These are phyloP conservation scores for Seira musarum DNA, from an alignment of 2,888 invertebrate genomes.

Conservation along the genomic window DNA sequence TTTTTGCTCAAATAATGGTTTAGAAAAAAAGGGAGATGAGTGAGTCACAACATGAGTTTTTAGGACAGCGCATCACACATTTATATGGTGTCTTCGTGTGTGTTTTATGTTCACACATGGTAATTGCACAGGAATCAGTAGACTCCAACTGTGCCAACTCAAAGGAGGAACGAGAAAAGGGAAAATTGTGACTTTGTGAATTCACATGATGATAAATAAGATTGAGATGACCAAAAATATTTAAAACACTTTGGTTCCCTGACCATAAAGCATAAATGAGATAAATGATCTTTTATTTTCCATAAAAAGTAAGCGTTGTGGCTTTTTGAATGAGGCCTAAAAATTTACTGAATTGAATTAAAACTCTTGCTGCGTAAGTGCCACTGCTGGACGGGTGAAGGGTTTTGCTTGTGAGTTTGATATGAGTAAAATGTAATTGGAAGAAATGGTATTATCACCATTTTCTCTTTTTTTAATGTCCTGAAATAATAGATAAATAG, in stretches of 20 bases:
- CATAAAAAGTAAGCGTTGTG: not conserved
- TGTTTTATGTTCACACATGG: constrained; percentile 37
- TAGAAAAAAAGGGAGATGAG: constrained; percentile 20
- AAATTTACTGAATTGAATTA: too few species aligned
- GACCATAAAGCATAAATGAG: not conserved
- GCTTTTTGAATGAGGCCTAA: too few species aligned
- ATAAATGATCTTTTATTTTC: not conserved
- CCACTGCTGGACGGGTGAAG: too few species aligned
- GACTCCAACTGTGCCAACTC: constrained; percentile 31
- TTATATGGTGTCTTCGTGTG: constrained; percentile 16
- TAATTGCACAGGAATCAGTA: constrained; percentile 27
- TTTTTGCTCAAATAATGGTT: not conserved
- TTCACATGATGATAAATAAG: too few species aligned
- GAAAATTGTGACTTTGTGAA: too few species aligned
- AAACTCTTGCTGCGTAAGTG: too few species aligned
- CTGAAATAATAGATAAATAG: too few species aligned
- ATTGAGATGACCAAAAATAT: not conserved
- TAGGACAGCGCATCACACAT: constrained; percentile 18
- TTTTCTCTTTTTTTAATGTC: too few species aligned
- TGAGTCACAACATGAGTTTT: not conserved
- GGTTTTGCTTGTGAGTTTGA: too few species aligned
- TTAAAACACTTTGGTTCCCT: not conserved
- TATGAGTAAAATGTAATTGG: too few species aligned
- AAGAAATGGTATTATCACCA: too few species aligned
- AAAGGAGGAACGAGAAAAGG: constrained; percentile 5